phyloP scores from a whole-genome alignment of 1,140 invertebrate genomes.

The Cyphomyrmex costatus region DNA sequence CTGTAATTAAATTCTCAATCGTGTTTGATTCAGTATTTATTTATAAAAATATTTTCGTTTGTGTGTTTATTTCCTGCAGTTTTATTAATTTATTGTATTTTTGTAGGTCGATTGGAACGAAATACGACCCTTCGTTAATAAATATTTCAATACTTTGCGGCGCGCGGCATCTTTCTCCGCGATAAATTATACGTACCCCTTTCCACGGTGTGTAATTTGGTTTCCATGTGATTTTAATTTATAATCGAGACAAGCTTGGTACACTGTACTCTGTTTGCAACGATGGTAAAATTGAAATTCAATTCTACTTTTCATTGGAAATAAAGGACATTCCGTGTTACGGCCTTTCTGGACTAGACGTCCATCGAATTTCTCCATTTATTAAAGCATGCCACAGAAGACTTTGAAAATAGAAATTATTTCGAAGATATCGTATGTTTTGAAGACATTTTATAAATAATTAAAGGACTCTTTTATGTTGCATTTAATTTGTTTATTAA shows the following conservation, averaged over 20 bases:
- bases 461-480: neutral
- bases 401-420: constrained; percentile 56
- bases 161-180: constrained; percentile 37
- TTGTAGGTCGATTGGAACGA: constrained; percentile 1
- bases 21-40: neutral
- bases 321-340: constrained; percentile 53
- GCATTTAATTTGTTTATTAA: neutral
- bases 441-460: neutral
- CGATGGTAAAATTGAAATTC: constrained; percentile 41
- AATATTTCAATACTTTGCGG: constrained; percentile 42
- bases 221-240: constrained; percentile 63
- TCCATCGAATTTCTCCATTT: constrained; percentile 63
- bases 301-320: constrained; percentile 41
- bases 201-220: constrained; percentile 39
- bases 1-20: neutral
- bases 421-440: neutral
- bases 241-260: neutral
- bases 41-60: neutral
- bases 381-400: constrained; percentile 54
- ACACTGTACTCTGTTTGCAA: neutral
- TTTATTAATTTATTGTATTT: constrained; percentile 41
- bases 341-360: constrained; percentile 41
- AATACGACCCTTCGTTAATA: constrained; percentile 36
- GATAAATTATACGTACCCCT: constrained; percentile 56
- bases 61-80: neutral